Base-by-base conservation (phyloP, 2,797 vertebrate genomes). In the Anguilla marmorata region DNA sequence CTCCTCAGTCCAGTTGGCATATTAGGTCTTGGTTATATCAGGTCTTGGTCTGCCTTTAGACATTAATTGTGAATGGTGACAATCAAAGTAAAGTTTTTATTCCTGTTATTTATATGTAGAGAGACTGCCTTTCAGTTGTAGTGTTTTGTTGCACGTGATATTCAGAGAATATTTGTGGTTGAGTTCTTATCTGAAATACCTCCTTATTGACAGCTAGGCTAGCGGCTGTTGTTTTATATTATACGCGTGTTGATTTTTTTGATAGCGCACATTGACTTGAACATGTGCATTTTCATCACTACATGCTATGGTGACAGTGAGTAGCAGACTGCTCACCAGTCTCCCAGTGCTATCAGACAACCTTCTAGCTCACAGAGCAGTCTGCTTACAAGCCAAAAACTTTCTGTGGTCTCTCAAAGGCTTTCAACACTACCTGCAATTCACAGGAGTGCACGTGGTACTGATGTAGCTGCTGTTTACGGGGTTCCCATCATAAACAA, bases 61-160 rank as follows among this genome's bases (percentile, higher is more conserved):
- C 41, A 63, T 19, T 60, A 89, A 89, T 86, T 58, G 76, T 54
- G 79, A 91, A 91, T 72, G 69, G 80, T 82, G 88, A 91, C 90
- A 90, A 90, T 90, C 87, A 89, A 63, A 79, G 89, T 90, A 90
- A 37, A 85, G 8, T 21, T 58, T 19, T 86, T 86, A 74, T 86
- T 12, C 52, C 16, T 27, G 8, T 12, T 41, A 37, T 63, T 86
- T 24, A 24, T 41, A 66, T 60, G 19, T 79, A 41, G 19, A 45
- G 11, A 69, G 58, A 45, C 37, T 27, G 1, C 60, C 45, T 48
- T 48, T 82, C n/a, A 82, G 79, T 9, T 50, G 45, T 48, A 24
- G 2, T 27, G 16, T 82, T 50, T 8, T 50, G 41, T 82, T 50
- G 16, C 21, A 37, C 14, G 41, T 48, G 79, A 82, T 21, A 82